Conservation (phyloP, 1,140 invertebrate species). For the Samia ricini region DNA sequence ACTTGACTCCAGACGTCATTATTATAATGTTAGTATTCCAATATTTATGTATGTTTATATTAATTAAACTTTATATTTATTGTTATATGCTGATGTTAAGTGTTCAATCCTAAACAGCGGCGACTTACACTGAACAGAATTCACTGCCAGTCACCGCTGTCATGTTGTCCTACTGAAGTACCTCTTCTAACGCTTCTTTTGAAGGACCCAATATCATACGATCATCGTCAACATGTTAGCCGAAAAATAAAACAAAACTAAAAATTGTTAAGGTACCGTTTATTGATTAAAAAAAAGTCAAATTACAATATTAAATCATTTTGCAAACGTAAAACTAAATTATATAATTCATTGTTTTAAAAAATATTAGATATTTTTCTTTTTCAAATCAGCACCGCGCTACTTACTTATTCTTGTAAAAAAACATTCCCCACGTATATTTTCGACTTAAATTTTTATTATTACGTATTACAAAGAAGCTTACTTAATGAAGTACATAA, state of each 20-base stretch:
- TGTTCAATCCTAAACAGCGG: too few relatives aligned
- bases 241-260: conserved; percentile 30
- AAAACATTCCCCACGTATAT: background rate
- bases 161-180: too few relatives aligned
- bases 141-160: too few relatives aligned
- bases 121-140: too few relatives aligned
- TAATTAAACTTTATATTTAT: too few relatives aligned
- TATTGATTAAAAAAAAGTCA: conserved; percentile 50
- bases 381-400: conserved; percentile 32
- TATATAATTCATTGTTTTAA: conserved; percentile 12
- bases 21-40: too few relatives aligned
- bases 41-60: too few relatives aligned
- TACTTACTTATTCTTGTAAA: background rate
- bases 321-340: conserved; percentile 30
- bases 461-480: background rate
- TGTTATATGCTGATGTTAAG: too few relatives aligned
- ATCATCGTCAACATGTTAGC: too few relatives aligned
- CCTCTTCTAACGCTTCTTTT: too few relatives aligned
- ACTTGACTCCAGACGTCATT: too few relatives aligned
- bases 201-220: too few relatives aligned
- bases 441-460: background rate
- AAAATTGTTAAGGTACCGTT: conserved; percentile 55
- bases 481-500: background rate
- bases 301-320: conserved; percentile 44
- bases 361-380: conserved; percentile 29